Evolutionary conservation across 2,888 invertebrate genomes (phyloP).

Genomic region (Hymenopus coronatus): DNA sequence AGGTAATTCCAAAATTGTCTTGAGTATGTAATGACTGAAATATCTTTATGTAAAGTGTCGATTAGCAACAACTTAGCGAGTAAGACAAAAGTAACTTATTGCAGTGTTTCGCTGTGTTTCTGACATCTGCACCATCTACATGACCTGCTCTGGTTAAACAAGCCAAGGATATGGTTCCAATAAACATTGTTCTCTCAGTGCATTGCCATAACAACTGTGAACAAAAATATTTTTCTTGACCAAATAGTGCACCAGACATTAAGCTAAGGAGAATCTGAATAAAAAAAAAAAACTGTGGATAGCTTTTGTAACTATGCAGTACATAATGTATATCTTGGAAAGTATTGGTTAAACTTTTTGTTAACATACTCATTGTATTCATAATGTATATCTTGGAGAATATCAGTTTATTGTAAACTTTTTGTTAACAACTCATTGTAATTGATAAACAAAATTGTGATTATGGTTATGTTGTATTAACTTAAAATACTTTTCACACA

Average conservation of each 20-base stretch:
- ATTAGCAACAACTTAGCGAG: no score
- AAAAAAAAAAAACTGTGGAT: not conserved
- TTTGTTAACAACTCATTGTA: no score
- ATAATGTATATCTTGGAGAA: not conserved
- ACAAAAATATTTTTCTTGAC: not conserved
- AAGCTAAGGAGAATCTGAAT: not conserved
- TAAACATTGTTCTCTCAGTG: no score
- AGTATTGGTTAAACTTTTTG: not conserved
- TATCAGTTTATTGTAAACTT: not conserved
- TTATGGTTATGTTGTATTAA: not conserved
- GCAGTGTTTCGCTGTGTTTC: no score
- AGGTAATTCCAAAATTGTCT: no score
- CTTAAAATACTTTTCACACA: not conserved
- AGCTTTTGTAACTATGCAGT: not conserved
- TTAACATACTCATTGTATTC: not conserved
- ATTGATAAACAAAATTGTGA: no score
- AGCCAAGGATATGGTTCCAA: no score
- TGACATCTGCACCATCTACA: no score
- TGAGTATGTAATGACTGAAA: no score
- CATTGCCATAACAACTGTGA: not conserved
- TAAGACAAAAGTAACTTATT: no score
- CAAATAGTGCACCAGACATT: not conserved
- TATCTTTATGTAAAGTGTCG: no score
- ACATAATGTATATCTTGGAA: not conserved
- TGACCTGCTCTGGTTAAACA: no score